Percentiles rank a stretch among this genome's conserved stretches.
Evolutionary conservation across 1,140 invertebrate genomes (phyloP).

Genomic region (Meloidogyne floridensis): DNA sequence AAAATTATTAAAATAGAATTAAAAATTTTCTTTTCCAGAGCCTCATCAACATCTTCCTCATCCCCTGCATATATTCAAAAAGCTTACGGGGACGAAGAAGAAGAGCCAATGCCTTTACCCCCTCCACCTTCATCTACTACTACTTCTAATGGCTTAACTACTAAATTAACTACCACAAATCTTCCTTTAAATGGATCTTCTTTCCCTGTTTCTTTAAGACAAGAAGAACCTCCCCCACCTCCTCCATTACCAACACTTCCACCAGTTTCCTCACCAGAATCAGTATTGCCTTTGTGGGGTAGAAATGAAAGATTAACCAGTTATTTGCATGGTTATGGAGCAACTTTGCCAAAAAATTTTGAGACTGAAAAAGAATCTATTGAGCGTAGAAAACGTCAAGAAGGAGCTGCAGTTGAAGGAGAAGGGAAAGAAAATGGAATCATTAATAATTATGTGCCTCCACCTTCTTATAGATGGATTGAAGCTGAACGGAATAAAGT

Average conservation of each 20-base stretch:
- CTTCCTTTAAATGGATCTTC: background rate
- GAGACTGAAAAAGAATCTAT: too few relatives aligned
- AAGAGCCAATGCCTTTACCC: slow-evolving; percentile 2
- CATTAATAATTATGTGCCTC: background rate
- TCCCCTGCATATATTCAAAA: background rate
- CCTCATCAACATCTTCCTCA: slow-evolving; percentile 5
- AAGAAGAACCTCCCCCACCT: slow-evolving; percentile 8
- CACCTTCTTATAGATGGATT: background rate
- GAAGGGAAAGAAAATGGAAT: slow-evolving; percentile 23
- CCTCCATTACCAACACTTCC: background rate
- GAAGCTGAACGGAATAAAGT: background rate
- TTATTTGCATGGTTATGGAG: slow-evolving; percentile 27
- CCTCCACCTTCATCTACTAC: background rate
- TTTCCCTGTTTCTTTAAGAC: background rate
- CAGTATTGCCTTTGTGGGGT: slow-evolving; percentile 24
- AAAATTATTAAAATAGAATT: too few relatives aligned
- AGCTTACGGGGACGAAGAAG: background rate
- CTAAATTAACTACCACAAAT: background rate
- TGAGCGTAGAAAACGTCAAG: background rate
- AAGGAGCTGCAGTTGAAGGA: background rate
- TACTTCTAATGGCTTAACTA: background rate
- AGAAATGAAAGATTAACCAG: slow-evolving; percentile 22
- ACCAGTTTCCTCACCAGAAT: background rate
- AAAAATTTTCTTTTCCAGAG: too few relatives aligned
- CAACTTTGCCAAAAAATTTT: background rate